Conservation (phyloP, 2,888 invertebrate species). For the Tetranychus piercei region DNA sequence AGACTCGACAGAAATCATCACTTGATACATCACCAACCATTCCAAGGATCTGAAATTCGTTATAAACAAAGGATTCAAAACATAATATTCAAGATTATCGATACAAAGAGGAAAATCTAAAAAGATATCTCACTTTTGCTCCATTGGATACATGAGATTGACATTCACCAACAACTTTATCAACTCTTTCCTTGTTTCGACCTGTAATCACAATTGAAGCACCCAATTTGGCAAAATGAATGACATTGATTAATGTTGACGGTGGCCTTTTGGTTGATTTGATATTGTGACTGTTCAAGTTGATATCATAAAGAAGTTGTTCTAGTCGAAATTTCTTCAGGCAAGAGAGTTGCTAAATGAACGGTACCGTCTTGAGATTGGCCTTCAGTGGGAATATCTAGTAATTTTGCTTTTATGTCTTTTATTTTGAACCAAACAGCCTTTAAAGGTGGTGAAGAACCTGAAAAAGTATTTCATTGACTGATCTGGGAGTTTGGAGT, state of each 20-base stretch:
- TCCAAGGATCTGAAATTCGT: neutral
- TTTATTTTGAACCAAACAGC: neutral
- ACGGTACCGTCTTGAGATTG: constrained; percentile 40
- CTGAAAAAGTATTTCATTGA: neutral
- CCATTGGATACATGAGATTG: neutral
- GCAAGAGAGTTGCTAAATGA: constrained; percentile 36
- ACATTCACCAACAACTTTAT: neutral
- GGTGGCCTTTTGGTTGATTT: too few relatives aligned
- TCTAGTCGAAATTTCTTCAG: neutral
- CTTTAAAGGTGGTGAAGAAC: neutral
- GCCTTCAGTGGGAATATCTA: constrained; percentile 42
- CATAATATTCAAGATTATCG: neutral
- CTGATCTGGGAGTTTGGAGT: too few relatives aligned
- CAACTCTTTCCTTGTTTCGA: neutral
- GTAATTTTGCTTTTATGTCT: constrained; percentile 32
- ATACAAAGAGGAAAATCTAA: neutral
- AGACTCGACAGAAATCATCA: neutral
- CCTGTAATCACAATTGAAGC: neutral
- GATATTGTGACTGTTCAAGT: too few relatives aligned
- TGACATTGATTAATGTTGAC: too few relatives aligned
- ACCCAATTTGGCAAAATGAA: neutral
- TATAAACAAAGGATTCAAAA: neutral
- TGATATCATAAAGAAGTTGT: neutral
- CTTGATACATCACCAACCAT: neutral
- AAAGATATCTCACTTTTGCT: neutral